phyloP scores from a whole-genome alignment of 2,888 invertebrate genomes.

The Adelognathus sp. region DNA sequence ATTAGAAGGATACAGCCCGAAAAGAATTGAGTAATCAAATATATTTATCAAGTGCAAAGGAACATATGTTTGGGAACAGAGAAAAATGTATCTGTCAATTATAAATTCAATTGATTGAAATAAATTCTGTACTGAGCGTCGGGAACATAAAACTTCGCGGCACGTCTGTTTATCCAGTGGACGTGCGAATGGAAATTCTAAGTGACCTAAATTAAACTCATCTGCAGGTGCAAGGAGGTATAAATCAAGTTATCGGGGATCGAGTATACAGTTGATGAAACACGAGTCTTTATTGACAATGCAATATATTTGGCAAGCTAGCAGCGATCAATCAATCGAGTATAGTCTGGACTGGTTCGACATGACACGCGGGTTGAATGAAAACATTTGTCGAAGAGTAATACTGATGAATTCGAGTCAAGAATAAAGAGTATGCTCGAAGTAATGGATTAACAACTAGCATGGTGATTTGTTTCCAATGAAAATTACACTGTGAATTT shows the following conservation, averaged over 20 bases:
- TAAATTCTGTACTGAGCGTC: too few species aligned
- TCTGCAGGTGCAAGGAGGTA: neutral
- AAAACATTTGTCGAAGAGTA: neutral
- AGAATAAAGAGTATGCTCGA: neutral
- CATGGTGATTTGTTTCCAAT: neutral
- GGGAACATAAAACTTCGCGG: too few species aligned
- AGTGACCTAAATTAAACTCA: neutral
- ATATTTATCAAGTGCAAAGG: too few species aligned
- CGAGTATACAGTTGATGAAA: neutral
- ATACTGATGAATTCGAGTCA: neutral
- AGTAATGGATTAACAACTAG: neutral
- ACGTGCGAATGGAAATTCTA: neutral
- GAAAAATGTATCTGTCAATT: too few species aligned
- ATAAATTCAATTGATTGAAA: too few species aligned
- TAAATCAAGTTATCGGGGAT: neutral
- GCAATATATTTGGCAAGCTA: neutral
- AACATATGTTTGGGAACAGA: too few species aligned
- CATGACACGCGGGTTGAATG: too few species aligned
- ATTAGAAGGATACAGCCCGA: too few species aligned
- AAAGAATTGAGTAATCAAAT: too few species aligned
- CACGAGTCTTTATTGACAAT: neutral
- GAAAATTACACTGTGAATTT: neutral
- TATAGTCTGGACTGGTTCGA: neutral
- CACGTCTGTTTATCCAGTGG: too few species aligned
- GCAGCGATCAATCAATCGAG: neutral